Evolutionary conservation across 2,797 vertebrate species (phyloP), one percentile per base, ranked within the genome.

Genomic region (Danio choprae): DNA sequence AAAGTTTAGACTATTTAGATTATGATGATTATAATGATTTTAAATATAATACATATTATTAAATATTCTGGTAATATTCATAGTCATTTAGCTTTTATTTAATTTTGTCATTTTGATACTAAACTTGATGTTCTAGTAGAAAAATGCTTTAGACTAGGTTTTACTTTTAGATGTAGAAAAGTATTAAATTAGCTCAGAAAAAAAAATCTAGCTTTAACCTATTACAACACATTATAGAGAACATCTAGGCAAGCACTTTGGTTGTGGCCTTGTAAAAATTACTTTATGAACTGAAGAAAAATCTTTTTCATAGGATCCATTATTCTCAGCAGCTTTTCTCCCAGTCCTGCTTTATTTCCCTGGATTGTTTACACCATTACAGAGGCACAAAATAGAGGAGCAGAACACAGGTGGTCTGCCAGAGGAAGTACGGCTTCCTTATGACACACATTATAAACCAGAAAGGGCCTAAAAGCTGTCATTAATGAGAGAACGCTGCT

Each of bases 401-500:
- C 44, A 46, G 44, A 51, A 11, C 41, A 46, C 16, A 46, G 22
- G 63, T 16, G 7, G 40, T 65, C 60, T 53, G 58, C 46, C 36
- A 58, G 55, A 73, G 41, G 22, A 62, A 60, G 3, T 46, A 16
- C 40, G n/a, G 15, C 10, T 11, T 44, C 18, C 13, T 13, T 56
- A 29, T 67, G 48, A 44, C 41, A 29, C 16, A 38, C 5, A 58
- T 77, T 68, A 44, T 36, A 40, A n/a, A 29, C 40, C 56, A 29
- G 15, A 44, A 46, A 77, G 41, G 41, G 71, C 13, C 55, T 74
- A 60, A 74, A 74, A 77, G 51, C 53, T 20, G 50, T 6, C 11
- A 1, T 38, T 67, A 48, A 68, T 18, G 15, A 68, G 51, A 36
- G 62, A 55, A 43, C 5, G 7, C 50, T 6, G 41, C 20, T 38